Percentiles rank a stretch among this genome's conserved stretches.
phyloP scores from a whole-genome alignment of 2,888 invertebrate species.

The Caenorhabditis parvicauda region DNA sequence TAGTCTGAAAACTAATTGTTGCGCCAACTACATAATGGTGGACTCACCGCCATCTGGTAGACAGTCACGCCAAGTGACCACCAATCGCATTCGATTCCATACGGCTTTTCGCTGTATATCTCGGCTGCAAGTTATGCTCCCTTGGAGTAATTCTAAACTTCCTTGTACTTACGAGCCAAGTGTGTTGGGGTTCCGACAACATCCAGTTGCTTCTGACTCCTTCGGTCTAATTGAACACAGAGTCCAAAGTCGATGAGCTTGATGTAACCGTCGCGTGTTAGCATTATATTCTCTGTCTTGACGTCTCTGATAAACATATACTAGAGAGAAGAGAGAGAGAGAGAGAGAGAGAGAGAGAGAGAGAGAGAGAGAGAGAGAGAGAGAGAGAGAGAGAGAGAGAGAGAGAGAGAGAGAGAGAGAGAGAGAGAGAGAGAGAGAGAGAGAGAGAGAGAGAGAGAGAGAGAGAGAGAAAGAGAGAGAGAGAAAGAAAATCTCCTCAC shows the following conservation, averaged over 20 bases:
- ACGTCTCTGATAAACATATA: too few species aligned
- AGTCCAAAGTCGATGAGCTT: conserved; percentile 26
- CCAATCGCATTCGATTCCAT: conserved; percentile 26
- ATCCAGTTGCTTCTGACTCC: conserved; percentile 13
- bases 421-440: too few species aligned
- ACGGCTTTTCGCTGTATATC: conserved; percentile 15
- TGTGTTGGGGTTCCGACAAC: conserved; percentile 24
- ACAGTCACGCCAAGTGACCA: conserved; percentile 27
- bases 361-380: too few species aligned
- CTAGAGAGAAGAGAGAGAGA: too few species aligned
- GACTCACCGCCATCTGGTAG: conserved; percentile 19
- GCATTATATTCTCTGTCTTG: conserved; percentile 28
- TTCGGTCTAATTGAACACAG: conserved; percentile 6
- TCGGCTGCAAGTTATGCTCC: conserved; percentile 5
- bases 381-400: too few species aligned
- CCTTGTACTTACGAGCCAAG: conserved; percentile 8
- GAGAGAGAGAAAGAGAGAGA: too few species aligned
- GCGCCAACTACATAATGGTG: background rate
- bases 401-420: too few species aligned
- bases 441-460: too few species aligned
- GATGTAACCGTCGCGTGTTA: conserved; percentile 13
- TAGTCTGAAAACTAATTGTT: conserved; percentile 11
- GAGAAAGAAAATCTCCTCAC: too few species aligned
- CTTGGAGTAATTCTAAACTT: background rate
- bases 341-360: too few species aligned